Percentiles rank a stretch among this genome's conserved stretches.
phyloP scores from a whole-genome alignment of 1,140 invertebrate genomes.

The Sycophila sp. region DNA sequence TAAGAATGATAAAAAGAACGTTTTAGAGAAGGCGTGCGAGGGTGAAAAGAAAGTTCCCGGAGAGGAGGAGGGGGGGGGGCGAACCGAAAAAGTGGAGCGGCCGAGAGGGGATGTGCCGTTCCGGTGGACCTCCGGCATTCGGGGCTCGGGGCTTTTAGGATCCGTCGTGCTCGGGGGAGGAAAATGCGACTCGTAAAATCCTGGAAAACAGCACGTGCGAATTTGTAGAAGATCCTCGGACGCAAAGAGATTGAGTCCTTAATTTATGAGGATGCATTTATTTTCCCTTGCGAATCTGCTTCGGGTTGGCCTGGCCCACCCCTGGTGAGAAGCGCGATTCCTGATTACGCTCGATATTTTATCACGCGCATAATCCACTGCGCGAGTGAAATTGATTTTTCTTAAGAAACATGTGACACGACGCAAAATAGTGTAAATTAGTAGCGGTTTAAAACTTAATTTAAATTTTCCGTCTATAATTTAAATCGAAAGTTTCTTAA shows the following conservation, averaged over 20 bases:
- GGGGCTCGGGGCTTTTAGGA: too few species aligned
- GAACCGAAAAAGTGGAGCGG: too few species aligned
- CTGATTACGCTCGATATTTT: conserved; percentile 31
- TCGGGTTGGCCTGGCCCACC: too few species aligned
- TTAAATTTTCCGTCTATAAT: too few species aligned
- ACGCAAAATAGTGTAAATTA: too few species aligned
- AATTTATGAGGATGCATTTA: conserved; percentile 27
- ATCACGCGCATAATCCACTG: neutral
- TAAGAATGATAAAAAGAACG: conserved; percentile 24
- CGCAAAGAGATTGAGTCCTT: conserved; percentile 32
- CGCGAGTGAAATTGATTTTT: neutral
- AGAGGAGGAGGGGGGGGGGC: too few species aligned
- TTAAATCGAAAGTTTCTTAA: too few species aligned
- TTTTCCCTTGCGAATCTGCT: neutral
- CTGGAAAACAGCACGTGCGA: conserved; percentile 3
- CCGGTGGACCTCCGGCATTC: too few species aligned
- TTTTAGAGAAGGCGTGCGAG: neutral
- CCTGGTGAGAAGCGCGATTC: neutral
- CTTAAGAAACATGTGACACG: too few species aligned
- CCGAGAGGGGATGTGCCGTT: too few species aligned
- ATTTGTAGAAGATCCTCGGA: conserved; percentile 17
- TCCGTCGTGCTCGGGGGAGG: neutral
- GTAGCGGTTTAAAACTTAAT: too few species aligned
- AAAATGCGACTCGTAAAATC: conserved; percentile 23
- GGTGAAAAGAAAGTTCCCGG: neutral